A percentile compares a stretch with the other conserved stretches of the same genome.
phyloP scores from a whole-genome alignment of 35 echinoderm and acorn worm species.

The Chiridota heheva region DNA sequence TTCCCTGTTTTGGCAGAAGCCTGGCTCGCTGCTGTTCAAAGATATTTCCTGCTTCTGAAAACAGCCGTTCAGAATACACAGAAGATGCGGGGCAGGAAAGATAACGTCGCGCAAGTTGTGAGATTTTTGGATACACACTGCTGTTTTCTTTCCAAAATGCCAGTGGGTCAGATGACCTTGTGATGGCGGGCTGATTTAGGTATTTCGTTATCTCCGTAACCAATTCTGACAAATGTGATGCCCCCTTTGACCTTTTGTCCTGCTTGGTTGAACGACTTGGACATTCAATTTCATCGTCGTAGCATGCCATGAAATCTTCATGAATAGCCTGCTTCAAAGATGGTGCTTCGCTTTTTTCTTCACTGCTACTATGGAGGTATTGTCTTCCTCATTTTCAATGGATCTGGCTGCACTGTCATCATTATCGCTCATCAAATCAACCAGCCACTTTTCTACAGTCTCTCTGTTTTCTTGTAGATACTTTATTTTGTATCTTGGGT shows the following conservation, averaged over 20 bases:
- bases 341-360: neutral
- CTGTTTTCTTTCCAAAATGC: neutral
- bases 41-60: conserved; percentile 17
- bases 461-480: too few species aligned
- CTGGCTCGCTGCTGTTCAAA: neutral
- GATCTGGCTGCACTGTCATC: too few species aligned
- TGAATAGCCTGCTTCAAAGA: too few species aligned
- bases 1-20: neutral
- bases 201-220: neutral
- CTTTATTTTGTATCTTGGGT: neutral
- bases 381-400: too few species aligned
- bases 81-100: neutral
- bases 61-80: neutral
- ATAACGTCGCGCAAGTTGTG: neutral
- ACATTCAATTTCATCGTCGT: neutral
- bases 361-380: neutral
- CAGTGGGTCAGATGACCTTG: neutral
- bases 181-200: neutral
- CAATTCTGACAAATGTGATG: neutral
- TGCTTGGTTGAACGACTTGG: neutral
- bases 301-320: too few species aligned
- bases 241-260: neutral
- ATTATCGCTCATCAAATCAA: too few species aligned
- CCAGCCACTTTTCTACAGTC: too few species aligned
- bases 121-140: neutral